These are phyloP conservation scores for Taurulus bubalis DNA, from an alignment of 2,113 vertebrate species.

Conservation along the genomic window DNA sequence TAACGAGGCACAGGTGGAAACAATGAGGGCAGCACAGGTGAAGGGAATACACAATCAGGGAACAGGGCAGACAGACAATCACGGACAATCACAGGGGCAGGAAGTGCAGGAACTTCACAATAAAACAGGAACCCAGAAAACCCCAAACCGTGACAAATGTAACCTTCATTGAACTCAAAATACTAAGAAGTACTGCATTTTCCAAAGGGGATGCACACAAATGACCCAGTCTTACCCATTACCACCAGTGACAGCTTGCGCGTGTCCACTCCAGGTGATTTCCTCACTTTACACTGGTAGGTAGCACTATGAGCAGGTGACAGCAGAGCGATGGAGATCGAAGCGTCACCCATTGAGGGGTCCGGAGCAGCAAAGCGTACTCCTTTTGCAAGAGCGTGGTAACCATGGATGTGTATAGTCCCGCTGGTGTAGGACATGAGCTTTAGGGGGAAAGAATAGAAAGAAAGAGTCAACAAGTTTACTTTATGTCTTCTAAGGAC, in stretches of 20 bases:
- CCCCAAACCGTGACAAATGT: no score
- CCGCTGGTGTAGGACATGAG: conserved; percentile 87
- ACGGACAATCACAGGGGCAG: no score
- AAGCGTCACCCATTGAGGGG: conserved; percentile 88
- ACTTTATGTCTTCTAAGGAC: not conserved
- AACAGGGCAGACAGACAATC: no score
- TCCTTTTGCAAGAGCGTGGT: conserved; percentile 76
- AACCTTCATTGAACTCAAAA: not conserved
- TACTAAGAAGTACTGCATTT: not conserved
- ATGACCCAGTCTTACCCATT: conserved; percentile 82
- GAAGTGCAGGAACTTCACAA: no score
- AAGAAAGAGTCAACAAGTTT: conserved; percentile 1
- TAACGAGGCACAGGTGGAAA: no score
- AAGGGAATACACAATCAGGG: no score
- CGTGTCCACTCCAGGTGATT: conserved; percentile 87
- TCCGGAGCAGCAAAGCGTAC: conserved; percentile 85
- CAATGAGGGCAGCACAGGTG: no score
- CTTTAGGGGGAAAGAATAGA: conserved; percentile 59
- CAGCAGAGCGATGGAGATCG: conserved; percentile 86
- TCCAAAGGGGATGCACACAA: conserved; percentile 21
- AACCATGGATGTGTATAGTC: conserved; percentile 77
- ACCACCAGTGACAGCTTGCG: conserved; percentile 87
- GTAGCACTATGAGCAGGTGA: conserved; percentile 84
- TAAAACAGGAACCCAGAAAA: no score
- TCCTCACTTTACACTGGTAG: conserved; percentile 94